A percentile compares a stretch with the other conserved stretches of the same genome.
These are phyloP conservation scores for Pseudopleuronectes americanus DNA, from an alignment of 2,797 vertebrate genomes.

Conservation along the genomic window DNA sequence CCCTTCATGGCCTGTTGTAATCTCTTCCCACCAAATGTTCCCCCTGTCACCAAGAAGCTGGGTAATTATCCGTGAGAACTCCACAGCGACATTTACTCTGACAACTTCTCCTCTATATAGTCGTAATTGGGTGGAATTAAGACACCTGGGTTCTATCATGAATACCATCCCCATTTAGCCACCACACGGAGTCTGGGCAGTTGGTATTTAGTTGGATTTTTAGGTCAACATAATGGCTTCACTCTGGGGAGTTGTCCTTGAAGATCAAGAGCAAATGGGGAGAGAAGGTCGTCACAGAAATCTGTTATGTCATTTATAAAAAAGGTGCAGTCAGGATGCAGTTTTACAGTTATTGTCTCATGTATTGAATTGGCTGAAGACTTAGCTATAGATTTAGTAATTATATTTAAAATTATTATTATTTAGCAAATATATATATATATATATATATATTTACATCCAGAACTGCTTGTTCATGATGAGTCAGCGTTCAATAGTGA, in stretches of 20 bases:
- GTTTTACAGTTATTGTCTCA: slow-evolving; percentile 10
- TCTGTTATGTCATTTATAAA: slow-evolving; percentile 18
- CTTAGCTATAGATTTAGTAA: neutral
- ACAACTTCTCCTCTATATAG: slow-evolving; percentile 52
- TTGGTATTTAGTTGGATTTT: slow-evolving; percentile 65
- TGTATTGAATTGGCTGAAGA: slow-evolving; percentile 5
- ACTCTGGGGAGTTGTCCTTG: slow-evolving; percentile 18
- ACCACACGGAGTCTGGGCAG: slow-evolving; percentile 32
- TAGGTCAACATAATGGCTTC: slow-evolving; percentile 44
- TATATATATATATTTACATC: too few species aligned
- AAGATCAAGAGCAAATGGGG: slow-evolving; percentile 46
- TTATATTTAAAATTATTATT: too few species aligned
- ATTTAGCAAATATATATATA: too few species aligned
- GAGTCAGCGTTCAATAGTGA: too few species aligned
- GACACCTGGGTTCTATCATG: slow-evolving; percentile 53
- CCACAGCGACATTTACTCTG: slow-evolving; percentile 71
- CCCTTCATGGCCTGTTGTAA: slow-evolving; percentile 11
- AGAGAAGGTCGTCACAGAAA: slow-evolving; percentile 29
- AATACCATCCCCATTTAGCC: slow-evolving; percentile 53
- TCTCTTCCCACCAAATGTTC: slow-evolving; percentile 32
- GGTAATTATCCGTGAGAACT: slow-evolving; percentile 70
- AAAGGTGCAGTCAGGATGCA: slow-evolving; percentile 8
- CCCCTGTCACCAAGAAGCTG: slow-evolving; percentile 38
- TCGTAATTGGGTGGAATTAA: slow-evolving; percentile 74
- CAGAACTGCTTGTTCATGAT: too few species aligned